A percentile compares a stretch with the other conserved stretches of the same genome.
Evolutionary conservation across 2,888 invertebrate species (phyloP).

Genomic region (Stenurella melanura): DNA sequence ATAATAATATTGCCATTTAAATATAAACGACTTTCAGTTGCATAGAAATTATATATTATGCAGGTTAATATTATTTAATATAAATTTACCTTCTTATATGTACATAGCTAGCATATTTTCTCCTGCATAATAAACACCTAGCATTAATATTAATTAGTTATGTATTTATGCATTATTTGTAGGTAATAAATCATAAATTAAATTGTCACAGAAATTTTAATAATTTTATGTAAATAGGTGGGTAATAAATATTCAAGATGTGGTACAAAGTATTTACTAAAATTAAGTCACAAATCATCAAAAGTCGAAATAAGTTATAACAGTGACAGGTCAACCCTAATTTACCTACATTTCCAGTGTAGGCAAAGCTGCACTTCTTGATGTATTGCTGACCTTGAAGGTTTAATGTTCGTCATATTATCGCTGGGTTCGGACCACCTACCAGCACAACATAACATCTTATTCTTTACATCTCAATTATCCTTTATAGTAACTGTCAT

Average conservation of each 20-base stretch:
- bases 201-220: constrained; percentile 1
- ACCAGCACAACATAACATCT: constrained; percentile 34
- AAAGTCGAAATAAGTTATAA: neutral
- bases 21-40: neutral
- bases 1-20: neutral
- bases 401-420: constrained; percentile 37
- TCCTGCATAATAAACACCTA: constrained; percentile 11
- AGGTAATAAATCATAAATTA: constrained; percentile 1
- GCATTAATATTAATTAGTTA: constrained; percentile 14
- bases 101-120: neutral
- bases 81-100: neutral
- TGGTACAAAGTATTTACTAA: neutral
- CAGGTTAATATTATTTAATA: neutral
- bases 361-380: constrained; percentile 31
- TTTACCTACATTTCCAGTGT: constrained; percentile 1
- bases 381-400: constrained; percentile 35
- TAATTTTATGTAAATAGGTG: constrained; percentile 4
- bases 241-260: constrained; percentile 7
- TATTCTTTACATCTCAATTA: constrained; percentile 37
- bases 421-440: constrained; percentile 34
- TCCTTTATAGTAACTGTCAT: constrained; percentile 37
- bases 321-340: constrained; percentile 1
- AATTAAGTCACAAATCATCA: constrained; percentile 7
- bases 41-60: neutral
- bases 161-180: constrained; percentile 11